phyloP scores from a whole-genome alignment of 2,888 invertebrate genomes.

The Rhamphomyia laevipes region DNA sequence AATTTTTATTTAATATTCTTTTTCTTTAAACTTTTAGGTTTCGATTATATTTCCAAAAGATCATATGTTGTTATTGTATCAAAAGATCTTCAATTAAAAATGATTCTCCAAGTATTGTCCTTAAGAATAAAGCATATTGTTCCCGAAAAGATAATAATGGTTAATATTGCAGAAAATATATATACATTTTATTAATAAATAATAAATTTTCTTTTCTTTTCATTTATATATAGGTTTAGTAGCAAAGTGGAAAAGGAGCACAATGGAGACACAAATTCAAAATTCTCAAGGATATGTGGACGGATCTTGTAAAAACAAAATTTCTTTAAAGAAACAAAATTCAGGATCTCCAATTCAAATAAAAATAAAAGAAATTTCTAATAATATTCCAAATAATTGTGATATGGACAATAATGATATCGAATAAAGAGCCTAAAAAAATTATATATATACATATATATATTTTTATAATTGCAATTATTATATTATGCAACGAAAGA shows the following conservation, averaged over 20 bases:
- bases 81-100: conserved; percentile 20
- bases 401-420: not conserved
- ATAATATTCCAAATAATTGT: not conserved
- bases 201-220: not conserved
- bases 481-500: not conserved
- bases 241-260: conserved; percentile 32
- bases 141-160: conserved; percentile 17
- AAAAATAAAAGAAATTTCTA: not conserved
- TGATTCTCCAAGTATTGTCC: conserved; percentile 22
- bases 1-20: conserved; percentile 1
- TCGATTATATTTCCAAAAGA: conserved; percentile 56
- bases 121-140: conserved; percentile 18
- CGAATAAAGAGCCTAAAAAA: not conserved
- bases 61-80: conserved; percentile 50
- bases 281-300: conserved; percentile 7
- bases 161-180: not conserved
- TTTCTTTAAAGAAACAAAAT: not conserved
- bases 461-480: too few species aligned
- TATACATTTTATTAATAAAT: not conserved
- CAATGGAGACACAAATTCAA: conserved; percentile 34
- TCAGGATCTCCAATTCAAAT: not conserved
- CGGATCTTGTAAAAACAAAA: not conserved
- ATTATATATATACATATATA: too few species aligned
- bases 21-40: conserved; percentile 41
- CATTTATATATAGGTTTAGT: conserved; percentile 19